Conservation (phyloP, 2,113 vertebrate species). For the Felis chaus region DNA sequence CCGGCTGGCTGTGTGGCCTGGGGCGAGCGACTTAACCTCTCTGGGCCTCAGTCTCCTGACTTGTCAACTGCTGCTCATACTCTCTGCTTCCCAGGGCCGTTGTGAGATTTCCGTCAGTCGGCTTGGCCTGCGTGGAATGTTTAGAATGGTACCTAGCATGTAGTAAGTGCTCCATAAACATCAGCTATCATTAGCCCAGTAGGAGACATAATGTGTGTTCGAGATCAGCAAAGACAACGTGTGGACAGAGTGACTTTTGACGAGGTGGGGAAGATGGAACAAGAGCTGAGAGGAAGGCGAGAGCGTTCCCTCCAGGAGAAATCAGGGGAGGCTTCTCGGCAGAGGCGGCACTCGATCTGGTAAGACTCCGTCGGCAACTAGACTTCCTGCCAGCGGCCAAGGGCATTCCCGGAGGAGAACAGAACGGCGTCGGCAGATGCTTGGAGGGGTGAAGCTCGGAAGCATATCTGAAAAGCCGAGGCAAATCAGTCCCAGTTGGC, state of each 20-base stretch:
- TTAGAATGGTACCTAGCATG: background rate
- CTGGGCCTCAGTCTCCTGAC: background rate
- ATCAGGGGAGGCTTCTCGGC: background rate
- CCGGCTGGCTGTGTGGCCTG: background rate
- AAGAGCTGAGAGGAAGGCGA: background rate
- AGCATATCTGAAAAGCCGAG: rapidly evolving
- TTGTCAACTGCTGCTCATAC: background rate
- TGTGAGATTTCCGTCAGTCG: background rate
- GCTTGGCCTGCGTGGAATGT: background rate
- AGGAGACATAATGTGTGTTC: background rate
- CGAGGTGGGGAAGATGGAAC: background rate
- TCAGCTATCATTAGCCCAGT: background rate
- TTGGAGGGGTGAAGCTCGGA: background rate
- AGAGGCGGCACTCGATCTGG: background rate
- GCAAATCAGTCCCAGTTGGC: background rate
- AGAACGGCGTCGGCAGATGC: background rate
- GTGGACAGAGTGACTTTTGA: background rate
- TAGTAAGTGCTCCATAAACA: background rate
- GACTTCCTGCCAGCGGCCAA: background rate
- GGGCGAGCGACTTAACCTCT: background rate
- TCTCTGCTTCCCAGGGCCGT: background rate
- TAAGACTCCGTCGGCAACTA: background rate
- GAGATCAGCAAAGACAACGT: background rate
- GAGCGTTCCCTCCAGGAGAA: background rate
- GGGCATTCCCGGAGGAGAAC: background rate